Evolutionary conservation across 2,888 invertebrate species (phyloP), one percentile per base, ranked within the genome.

Genomic region (Heteropelma amictum): DNA sequence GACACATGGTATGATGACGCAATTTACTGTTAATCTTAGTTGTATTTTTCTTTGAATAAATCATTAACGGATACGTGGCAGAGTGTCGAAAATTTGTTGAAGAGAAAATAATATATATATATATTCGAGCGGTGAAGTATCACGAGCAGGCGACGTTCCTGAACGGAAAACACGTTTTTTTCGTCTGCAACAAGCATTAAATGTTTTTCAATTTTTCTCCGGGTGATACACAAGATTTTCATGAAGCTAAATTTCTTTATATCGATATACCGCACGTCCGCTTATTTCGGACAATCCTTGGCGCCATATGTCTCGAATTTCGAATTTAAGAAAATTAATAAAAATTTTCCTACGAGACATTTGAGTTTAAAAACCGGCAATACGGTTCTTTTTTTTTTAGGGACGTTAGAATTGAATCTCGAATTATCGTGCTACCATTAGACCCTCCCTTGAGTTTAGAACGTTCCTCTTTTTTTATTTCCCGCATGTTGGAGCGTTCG

Each of bases 31-130:
- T 87, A 84, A 85, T 84, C 80, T 80, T 88, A 87, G 84, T 85
- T 87, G 84, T 87, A 86, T 84, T 84, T 85, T 87, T 82, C 83
- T 87, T 86, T 87, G 80, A 87, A 87, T 84, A 85, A 87, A 88
- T 81, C 72, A 84, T 82, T 82, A 84, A 82, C 83, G 83, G 78
- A 84, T 83, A 85, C 77, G 79, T 76, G 69, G 72, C 72, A 72
- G 42, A 64, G 42, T 40, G 60, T 70, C 56, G 28, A 45, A 51
- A 21, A 30, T 3, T 26, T 49, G 47, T 53, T 45, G 0, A 2
- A 61, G 42, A 26, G 17, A 51, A n/a, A 47, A 47, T 6, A 7
- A 35, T 21, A 17, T 5, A 40, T 23, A n/a, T 28, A 21, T 6
- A 28, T n/a, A 14, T 17, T 42, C 17, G 6, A 42, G 26, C 10